Base-by-base conservation (phyloP, 2,113 vertebrate species). In the Psettodes erumei region DNA sequence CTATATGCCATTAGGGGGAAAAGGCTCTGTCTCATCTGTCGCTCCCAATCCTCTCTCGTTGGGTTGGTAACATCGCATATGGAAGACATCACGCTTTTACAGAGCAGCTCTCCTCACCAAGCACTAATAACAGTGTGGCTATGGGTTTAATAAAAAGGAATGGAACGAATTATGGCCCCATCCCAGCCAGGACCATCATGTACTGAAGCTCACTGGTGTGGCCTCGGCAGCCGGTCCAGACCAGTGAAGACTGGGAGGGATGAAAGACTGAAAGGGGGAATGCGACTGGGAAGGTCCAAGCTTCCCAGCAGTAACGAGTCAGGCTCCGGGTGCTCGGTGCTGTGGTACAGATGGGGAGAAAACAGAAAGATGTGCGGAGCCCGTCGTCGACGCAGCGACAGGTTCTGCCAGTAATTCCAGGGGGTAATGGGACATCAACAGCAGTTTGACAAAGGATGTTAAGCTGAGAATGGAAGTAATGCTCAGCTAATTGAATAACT, bases 51-150 rank as follows among this genome's bases (percentile, higher is more conserved):
- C 32, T 76, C 75, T 68, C 77, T 78, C 51, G 55, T 59, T 33
- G 51, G 77, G 85, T 88, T 72, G 84, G 71, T 69, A 87, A 78
- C 82, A 80, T 88, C 86, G 79, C 93, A 94, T 92, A 91, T 93
- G 93, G 93, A 91, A 93, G 86, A 80, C 75, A 94, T 94, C 90
- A 92, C 0, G 72, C 84, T 84, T 82, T 77, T 85, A 72, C 75
- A 84, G 78, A 85, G 86, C 83, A 71, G 79, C 85, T 82, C 79
- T 83, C 75, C 78, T 86, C 84, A 88, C 83, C 79, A 58, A 73
- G 81, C 81, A 83, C 86, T 93, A 92, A 93, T 93, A 91, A 92
- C 90, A 91, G 88, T 81, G 82, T 77, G 87, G 93, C 89, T 85
- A 76, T 54, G 86, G 84, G 71, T 89, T 91, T 88, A 92, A 93